Evolutionary conservation across 2,113 vertebrate genomes (phyloP).

Genomic region (Mirza zaza): DNA sequence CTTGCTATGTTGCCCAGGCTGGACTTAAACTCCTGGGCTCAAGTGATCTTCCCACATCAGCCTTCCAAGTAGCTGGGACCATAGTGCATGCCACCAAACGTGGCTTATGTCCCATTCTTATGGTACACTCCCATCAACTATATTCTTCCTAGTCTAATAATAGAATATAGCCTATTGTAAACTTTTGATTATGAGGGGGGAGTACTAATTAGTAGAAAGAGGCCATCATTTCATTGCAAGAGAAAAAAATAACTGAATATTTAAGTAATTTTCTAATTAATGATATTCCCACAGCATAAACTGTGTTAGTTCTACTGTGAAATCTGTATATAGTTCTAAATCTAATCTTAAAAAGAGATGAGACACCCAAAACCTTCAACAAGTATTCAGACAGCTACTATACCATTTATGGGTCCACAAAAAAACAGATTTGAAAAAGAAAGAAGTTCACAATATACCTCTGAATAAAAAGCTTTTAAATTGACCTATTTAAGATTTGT

Average conservation of each 20-base stretch:
- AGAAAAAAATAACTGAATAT: neutral
- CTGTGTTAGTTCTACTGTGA: neutral
- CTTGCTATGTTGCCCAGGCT: too few species aligned
- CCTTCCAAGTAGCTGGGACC: too few species aligned
- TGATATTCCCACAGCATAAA: neutral
- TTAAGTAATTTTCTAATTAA: conserved; percentile 5
- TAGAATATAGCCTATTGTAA: neutral
- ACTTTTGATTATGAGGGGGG: neutral
- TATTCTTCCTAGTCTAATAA: neutral
- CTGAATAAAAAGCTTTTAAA: neutral
- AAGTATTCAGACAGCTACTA: neutral
- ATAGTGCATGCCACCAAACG: too few species aligned
- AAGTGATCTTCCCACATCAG: too few species aligned
- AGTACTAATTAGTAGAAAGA: neutral
- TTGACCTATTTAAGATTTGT: neutral
- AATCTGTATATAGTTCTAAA: neutral
- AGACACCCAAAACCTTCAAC: neutral
- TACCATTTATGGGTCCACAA: neutral
- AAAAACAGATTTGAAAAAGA: neutral
- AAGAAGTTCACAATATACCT: neutral
- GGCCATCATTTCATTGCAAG: neutral
- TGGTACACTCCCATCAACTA: neutral
- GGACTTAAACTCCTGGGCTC: too few species aligned
- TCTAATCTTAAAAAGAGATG: neutral
- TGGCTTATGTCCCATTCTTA: neutral